These are phyloP conservation scores for Gadus chalcogrammus DNA, from an alignment of 2,113 vertebrate species.

Conservation along the genomic window DNA sequence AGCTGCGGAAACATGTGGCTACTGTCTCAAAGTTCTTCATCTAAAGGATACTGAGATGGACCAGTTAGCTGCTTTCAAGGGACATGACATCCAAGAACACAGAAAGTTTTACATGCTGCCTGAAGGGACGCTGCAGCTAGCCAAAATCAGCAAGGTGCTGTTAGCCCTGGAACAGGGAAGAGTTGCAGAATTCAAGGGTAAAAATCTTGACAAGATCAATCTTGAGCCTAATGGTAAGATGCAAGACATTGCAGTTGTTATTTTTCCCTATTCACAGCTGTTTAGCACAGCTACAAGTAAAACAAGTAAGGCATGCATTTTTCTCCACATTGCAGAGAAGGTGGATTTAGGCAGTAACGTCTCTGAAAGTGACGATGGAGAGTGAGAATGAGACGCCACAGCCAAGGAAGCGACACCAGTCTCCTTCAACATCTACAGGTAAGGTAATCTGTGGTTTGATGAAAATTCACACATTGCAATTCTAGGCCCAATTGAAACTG, in stretches of 20 bases:
- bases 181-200: not conserved
- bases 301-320: too few species aligned
- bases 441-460: too few species aligned
- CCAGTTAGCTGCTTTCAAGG: conserved; percentile 23
- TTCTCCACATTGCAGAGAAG: too few species aligned
- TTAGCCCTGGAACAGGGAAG: not conserved
- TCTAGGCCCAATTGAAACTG: too few species aligned
- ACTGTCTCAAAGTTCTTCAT: conserved; percentile 22
- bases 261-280: not conserved
- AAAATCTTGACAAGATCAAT: not conserved
- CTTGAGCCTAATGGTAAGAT: conserved; percentile 5
- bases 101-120: conserved; percentile 14
- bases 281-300: too few species aligned
- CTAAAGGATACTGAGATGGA: conserved; percentile 31
- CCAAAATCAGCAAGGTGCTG: conserved; percentile 8
- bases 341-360: too few species aligned
- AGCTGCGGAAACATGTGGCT: conserved; percentile 23
- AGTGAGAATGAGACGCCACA: too few species aligned
- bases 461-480: too few species aligned
- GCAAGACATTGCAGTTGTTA: not conserved
- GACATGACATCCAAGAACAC: conserved; percentile 31
- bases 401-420: too few species aligned
- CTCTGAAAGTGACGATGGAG: too few species aligned
- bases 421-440: too few species aligned
- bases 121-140: conserved; percentile 24